Evolutionary conservation across 2,888 invertebrate species (phyloP).

Genomic region (Pteria penguin): DNA sequence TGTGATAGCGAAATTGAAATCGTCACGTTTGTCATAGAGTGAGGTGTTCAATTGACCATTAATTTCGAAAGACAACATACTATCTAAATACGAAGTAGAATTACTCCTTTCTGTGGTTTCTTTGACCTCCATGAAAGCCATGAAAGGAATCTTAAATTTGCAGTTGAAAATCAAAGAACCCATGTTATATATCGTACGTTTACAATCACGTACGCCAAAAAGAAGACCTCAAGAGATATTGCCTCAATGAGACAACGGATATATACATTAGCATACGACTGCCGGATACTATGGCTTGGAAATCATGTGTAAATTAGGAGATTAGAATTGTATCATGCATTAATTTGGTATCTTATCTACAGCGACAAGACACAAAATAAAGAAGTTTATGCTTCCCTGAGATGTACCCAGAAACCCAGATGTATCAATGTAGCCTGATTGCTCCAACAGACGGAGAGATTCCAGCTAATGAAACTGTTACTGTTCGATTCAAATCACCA

Average conservation of each 20-base stretch:
- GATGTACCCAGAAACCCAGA: not conserved
- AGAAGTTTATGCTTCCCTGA: slow-evolving; percentile 4
- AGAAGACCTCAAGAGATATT: not conserved
- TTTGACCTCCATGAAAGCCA: too few species aligned
- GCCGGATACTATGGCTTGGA: not conserved
- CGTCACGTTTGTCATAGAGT: too few species aligned
- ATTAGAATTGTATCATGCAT: not conserved
- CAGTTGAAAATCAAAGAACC: not conserved
- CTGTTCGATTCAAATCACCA: slow-evolving; percentile 7
- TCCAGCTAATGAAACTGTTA: slow-evolving; percentile 13
- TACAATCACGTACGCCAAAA: not conserved
- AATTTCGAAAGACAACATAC: too few species aligned
- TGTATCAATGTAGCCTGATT: slow-evolving; percentile 6
- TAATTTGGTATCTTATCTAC: not conserved
- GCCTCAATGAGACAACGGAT: not conserved
- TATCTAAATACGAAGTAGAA: too few species aligned
- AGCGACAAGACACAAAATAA: not conserved
- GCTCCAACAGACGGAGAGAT: slow-evolving; percentile 7
- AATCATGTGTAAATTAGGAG: not conserved
- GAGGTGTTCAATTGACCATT: too few species aligned
- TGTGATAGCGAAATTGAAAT: too few species aligned
- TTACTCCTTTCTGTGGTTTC: too few species aligned
- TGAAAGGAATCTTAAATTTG: not conserved
- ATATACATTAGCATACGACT: not conserved
- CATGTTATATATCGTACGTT: not conserved